Evolutionary conservation across 2,888 invertebrate genomes (phyloP), one percentile per base, ranked within the genome.

Genomic region (Aspidiotus destructor): DNA sequence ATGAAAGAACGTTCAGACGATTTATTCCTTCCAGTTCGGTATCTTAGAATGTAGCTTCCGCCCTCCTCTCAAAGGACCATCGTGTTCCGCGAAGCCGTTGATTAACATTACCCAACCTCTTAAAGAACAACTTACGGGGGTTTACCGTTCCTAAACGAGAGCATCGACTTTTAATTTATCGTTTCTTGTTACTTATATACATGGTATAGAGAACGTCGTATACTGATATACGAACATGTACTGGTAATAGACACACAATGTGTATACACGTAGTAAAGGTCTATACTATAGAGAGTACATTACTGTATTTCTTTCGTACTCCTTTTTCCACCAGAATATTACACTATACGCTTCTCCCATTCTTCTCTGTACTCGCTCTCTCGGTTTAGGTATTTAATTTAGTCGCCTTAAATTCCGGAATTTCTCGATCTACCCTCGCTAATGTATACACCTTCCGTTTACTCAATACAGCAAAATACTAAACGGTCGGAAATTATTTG

Each of bases 161-260:
- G 58, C 65, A 65, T 65, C 65, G 65, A 65, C 65, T 65, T 65
- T 65, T 65, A 65, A 65, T 65, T 65, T 65, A 65, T 65, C 58
- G 65, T 65, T 65, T 65, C 65, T 65, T 65, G 65, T 65, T 65
- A 58, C 65, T 65, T 65, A 65, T 64, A 64, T 58, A 58, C 28
- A 61, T 16, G 13, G n/a, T 8, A 60, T 60, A 16, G n/a, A 10
- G 28, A 55, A 64, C 17, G 40, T 40, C 10, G n/a, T 17, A 9
- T 9, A 9, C 8, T 17, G n/a, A 13, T 40, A 17, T 57, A 16
- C 16, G 57, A 15, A 57, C 17, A 28, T 53, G 17, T 62, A 40
- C 52, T 62, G 48, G 28, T 28, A 28, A 28, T 28, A 28, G 28
- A 40, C 48, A 48, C 48, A 48, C 48, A 48, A n/a, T 48, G 48